Conservation (phyloP, 1,140 invertebrate species). For the Bombus superbus region DNA sequence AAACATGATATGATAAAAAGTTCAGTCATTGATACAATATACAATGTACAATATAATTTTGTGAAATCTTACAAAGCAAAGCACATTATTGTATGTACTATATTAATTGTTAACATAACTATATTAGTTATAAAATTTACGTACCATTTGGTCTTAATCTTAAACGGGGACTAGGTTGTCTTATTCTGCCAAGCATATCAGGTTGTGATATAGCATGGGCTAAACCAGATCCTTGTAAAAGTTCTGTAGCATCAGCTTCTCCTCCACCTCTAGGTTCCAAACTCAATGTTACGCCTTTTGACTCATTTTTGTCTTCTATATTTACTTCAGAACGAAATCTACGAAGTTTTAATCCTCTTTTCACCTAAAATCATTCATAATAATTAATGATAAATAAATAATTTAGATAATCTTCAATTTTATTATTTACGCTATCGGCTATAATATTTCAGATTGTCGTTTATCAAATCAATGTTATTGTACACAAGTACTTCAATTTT, state of each 20-base stretch:
- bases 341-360: slow-evolving; percentile 78
- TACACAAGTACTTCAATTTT: not conserved
- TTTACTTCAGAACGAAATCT: slow-evolving; percentile 82
- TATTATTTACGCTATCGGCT: not conserved
- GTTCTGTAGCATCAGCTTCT: slow-evolving; percentile 79
- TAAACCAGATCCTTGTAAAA: slow-evolving; percentile 75
- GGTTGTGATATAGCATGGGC: slow-evolving; percentile 81
- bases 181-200: slow-evolving; percentile 76
- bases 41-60: no score
- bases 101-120: not conserved
- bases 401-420: not conserved
- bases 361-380: slow-evolving; percentile 72
- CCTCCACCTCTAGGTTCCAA: slow-evolving; percentile 78
- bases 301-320: slow-evolving; percentile 77
- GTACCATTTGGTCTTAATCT: slow-evolving; percentile 72
- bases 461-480: not conserved
- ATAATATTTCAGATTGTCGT: not conserved
- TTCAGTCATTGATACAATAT: not conserved
- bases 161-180: slow-evolving; percentile 73
- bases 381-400: not conserved
- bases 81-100: not conserved
- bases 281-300: slow-evolving; percentile 73
- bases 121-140: not conserved
- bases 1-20: slow-evolving; percentile 10
- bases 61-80: not conserved